A percentile compares a stretch with the other conserved stretches of the same genome.
Conservation (phyloP, 2,888 invertebrate species). For the Sarcophaga carnaria region DNA sequence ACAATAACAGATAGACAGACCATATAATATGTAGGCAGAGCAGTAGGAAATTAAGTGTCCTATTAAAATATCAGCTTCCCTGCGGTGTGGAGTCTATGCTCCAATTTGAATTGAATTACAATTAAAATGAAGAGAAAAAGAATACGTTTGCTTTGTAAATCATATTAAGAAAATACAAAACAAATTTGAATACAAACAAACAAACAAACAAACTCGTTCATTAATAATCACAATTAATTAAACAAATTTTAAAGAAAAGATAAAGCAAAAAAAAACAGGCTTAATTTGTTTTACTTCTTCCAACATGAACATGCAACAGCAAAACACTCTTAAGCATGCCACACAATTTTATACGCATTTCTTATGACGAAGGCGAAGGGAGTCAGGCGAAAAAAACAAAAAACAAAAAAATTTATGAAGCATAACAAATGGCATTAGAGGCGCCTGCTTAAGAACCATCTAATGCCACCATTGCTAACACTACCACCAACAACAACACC, state of each 20-base stretch:
- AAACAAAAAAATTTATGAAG: conserved; percentile 53
- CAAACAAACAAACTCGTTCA: conserved; percentile 45
- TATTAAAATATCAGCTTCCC: neutral
- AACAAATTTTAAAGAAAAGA: conserved; percentile 10
- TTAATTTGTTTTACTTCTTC: neutral
- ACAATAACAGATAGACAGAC: conserved; percentile 3
- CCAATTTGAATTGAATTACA: conserved; percentile 3
- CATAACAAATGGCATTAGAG: conserved; percentile 64
- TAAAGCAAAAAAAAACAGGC: neutral
- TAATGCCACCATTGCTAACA: neutral
- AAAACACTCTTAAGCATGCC: neutral
- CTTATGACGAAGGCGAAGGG: conserved; percentile 3
- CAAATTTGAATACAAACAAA: conserved; percentile 9
- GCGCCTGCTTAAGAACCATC: conserved; percentile 56
- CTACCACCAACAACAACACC: neutral
- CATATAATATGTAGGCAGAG: conserved; percentile 3
- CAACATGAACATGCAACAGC: neutral
- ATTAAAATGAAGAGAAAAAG: neutral
- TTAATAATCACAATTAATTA: conserved; percentile 63
- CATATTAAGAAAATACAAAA: conserved; percentile 24
- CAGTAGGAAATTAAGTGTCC: too few relatives aligned
- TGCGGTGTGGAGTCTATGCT: conserved; percentile 9
- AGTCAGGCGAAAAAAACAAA: neutral
- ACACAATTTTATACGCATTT: conserved; percentile 24
- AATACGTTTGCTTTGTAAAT: neutral